Conservation (phyloP, 2,888 invertebrate species). For the Chironomus tentans region DNA sequence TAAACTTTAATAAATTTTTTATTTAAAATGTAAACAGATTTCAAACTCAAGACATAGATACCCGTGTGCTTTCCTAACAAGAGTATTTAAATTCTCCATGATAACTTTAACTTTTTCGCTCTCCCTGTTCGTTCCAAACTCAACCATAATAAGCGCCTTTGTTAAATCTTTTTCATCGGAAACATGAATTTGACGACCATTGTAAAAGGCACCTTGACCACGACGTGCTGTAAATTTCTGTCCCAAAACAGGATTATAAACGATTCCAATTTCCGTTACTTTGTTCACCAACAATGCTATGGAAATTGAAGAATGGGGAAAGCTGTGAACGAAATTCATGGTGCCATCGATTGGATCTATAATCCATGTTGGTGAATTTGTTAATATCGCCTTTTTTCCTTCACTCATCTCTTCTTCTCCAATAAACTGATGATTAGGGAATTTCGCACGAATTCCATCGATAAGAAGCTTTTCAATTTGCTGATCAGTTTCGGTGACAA, state of each 20-base stretch:
- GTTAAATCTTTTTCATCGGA: constrained; percentile 57
- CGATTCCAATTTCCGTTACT: constrained; percentile 64
- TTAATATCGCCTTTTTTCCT: constrained; percentile 58
- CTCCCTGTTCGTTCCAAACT: constrained; percentile 70
- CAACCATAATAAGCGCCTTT: constrained; percentile 64
- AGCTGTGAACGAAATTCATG: constrained; percentile 92
- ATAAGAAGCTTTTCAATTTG: constrained; percentile 84
- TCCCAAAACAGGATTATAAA: constrained; percentile 83
- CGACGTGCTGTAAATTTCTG: constrained; percentile 80
- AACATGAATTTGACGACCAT: constrained; percentile 64
- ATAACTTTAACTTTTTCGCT: constrained; percentile 56
- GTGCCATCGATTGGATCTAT: constrained; percentile 99
- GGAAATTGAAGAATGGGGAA: constrained; percentile 85
- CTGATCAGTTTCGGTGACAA: constrained; percentile 93
- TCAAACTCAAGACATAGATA: constrained; percentile 35
- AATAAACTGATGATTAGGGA: constrained; percentile 79
- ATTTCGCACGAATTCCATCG: constrained; percentile 55
- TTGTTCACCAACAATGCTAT: constrained; percentile 71
- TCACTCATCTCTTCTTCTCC: constrained; percentile 77
- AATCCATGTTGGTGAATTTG: constrained; percentile 91
- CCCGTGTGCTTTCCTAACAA: constrained; percentile 65
- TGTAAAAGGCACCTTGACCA: constrained; percentile 82
- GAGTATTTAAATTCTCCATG: constrained; percentile 55
- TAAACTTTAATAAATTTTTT: constrained; percentile 36
- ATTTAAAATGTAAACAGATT: not conserved